Conservation (phyloP, 2,797 vertebrate genomes). For the Hozukius guyotensis region DNA sequence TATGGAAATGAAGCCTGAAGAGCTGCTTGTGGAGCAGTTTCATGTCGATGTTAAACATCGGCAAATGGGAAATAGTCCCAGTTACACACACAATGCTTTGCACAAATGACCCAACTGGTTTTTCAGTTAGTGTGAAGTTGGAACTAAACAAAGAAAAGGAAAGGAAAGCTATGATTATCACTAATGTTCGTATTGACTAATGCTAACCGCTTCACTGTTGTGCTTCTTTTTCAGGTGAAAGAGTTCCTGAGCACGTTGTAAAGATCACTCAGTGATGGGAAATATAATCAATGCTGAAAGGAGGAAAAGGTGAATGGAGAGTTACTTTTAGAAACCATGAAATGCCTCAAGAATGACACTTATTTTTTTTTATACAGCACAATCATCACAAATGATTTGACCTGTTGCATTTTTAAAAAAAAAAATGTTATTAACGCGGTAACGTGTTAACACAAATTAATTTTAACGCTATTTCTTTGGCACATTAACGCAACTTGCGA, state of each 20-base stretch:
- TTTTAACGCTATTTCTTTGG: too few relatives aligned
- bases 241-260: constrained; percentile 90
- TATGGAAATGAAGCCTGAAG: constrained; percentile 14
- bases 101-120: neutral
- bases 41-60: constrained; percentile 58
- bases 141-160: neutral
- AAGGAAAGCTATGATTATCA: too few relatives aligned
- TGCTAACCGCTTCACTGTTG: neutral
- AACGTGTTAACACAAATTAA: too few relatives aligned
- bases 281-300: accelerated
- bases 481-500: too few relatives aligned
- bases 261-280: constrained; percentile 5
- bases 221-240: constrained; percentile 86
- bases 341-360: neutral
- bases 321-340: neutral
- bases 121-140: neutral
- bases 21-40: constrained; percentile 54
- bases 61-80: neutral
- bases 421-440: neutral
- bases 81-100: neutral
- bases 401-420: neutral
- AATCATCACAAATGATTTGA: neutral
- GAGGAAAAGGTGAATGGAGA: neutral
- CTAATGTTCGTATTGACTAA: neutral
- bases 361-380: neutral